These are phyloP conservation scores for Nephila pilipes DNA, from an alignment of 1,140 invertebrate genomes.

Conservation along the genomic window DNA sequence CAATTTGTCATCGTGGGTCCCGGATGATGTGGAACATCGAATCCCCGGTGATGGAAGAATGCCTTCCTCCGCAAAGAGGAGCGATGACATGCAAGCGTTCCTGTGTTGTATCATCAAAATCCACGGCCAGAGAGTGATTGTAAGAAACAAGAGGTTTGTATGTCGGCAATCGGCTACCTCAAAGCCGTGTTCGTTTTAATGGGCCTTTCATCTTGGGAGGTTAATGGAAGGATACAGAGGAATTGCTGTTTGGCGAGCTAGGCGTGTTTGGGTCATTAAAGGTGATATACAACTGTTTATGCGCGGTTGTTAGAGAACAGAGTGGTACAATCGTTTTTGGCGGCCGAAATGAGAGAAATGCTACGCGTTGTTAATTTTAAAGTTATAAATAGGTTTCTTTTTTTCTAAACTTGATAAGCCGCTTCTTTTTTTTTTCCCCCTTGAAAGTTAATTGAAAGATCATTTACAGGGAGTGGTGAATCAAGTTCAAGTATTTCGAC, in stretches of 20 bases:
- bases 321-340: neutral
- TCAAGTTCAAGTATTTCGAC: too few species aligned
- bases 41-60: neutral
- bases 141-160: neutral
- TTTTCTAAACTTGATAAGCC: too few species aligned
- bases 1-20: neutral
- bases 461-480: too few species aligned
- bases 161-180: neutral
- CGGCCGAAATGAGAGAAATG: neutral
- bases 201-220: slow-evolving; percentile 8
- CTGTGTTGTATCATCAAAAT: slow-evolving; percentile 4
- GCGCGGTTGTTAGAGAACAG: neutral
- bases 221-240: neutral
- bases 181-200: neutral
- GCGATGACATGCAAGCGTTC: neutral
- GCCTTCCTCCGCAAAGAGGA: neutral
- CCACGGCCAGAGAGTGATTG: neutral
- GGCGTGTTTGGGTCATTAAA: slow-evolving; percentile 24
- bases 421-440: too few species aligned
- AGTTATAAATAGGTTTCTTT: too few species aligned
- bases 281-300: slow-evolving; percentile 14
- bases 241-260: neutral
- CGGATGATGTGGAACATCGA: neutral
- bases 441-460: too few species aligned
- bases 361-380: neutral